These are phyloP conservation scores for Myotis lucifugus DNA, from an alignment of 2,113 vertebrate genomes.

Conservation along the genomic window DNA sequence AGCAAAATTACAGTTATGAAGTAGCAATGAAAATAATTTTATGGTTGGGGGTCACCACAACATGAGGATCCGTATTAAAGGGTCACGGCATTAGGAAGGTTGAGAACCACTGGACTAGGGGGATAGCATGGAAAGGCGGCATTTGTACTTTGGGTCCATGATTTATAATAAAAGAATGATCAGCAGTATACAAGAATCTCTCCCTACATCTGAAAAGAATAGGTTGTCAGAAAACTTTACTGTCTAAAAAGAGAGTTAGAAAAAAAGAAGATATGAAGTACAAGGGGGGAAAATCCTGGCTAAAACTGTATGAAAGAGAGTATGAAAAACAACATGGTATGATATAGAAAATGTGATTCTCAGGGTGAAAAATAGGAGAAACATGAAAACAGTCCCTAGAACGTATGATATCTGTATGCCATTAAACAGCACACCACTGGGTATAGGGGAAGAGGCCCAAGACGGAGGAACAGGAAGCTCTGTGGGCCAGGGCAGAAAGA, in stretches of 20 bases:
- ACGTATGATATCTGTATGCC: neutral
- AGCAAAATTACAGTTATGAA: too few relatives aligned
- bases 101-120: neutral
- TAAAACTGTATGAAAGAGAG: neutral
- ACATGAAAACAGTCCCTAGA: neutral
- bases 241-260: neutral
- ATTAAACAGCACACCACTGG: rapidly evolving
- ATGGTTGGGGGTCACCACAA: too few relatives aligned
- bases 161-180: neutral
- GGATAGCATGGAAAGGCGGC: neutral
- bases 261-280: neutral
- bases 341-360: neutral
- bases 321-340: neutral
- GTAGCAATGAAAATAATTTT: too few relatives aligned
- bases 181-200: neutral
- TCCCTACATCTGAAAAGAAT: neutral
- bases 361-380: neutral
- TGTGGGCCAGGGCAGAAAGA: neutral
- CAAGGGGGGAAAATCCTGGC: rapidly evolving
- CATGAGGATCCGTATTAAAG: too few relatives aligned
- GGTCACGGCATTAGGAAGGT: too few relatives aligned
- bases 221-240: neutral
- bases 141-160: neutral
- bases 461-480: neutral
- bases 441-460: neutral